These are phyloP conservation scores for Triops longicaudatus DNA, from an alignment of 1,140 invertebrate species.

Conservation along the genomic window DNA sequence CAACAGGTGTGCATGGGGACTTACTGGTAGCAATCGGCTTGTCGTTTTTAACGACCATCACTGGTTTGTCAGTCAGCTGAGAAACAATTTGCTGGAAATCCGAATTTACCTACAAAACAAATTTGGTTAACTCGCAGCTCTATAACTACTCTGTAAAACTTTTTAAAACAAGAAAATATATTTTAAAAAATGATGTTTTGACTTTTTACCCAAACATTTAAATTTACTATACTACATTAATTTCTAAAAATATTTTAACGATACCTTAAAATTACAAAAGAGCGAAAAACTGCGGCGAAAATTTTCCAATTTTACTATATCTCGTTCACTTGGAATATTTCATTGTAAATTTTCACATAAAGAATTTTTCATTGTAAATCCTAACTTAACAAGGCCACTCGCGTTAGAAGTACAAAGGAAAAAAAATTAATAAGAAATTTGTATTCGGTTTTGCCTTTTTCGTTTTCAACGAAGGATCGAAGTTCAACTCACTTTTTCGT, in stretches of 20 bases:
- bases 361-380: too few relatives aligned
- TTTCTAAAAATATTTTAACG: too few relatives aligned
- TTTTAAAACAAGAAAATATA: neutral
- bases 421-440: too few relatives aligned
- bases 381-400: too few relatives aligned
- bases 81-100: slow-evolving; percentile 3
- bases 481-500: slow-evolving; percentile 1
- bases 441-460: neutral
- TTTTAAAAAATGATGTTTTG: neutral
- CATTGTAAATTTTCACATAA: too few relatives aligned
- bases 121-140: neutral
- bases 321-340: too few relatives aligned
- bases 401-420: too few relatives aligned
- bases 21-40: neutral
- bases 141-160: neutral
- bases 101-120: neutral
- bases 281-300: too few relatives aligned
- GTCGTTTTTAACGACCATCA: neutral
- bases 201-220: too few relatives aligned
- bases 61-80: neutral
- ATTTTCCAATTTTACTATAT: too few relatives aligned
- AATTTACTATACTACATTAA: too few relatives aligned
- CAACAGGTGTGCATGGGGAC: neutral
- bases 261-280: too few relatives aligned
- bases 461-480: neutral